phyloP scores from a whole-genome alignment of 2,888 invertebrate species.

The Lasioglossum malachurum region DNA sequence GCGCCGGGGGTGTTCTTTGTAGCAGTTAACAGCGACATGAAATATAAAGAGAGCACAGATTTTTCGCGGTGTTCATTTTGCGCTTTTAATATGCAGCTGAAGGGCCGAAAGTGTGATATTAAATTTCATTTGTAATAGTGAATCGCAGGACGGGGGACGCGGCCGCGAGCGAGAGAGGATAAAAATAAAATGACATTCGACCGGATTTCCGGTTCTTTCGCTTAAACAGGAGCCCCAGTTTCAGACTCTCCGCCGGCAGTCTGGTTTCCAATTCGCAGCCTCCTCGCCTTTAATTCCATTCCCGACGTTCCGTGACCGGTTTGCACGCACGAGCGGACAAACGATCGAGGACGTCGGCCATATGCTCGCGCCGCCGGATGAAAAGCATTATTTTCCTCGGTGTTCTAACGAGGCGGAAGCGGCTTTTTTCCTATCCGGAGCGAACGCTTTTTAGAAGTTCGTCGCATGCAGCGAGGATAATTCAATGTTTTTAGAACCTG shows the following conservation, averaged over 20 bases:
- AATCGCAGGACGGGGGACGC: neutral
- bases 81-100: constrained; percentile 4
- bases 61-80: neutral
- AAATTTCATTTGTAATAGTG: constrained; percentile 5
- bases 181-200: constrained; percentile 16
- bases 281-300: constrained; percentile 60
- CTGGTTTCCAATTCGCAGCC: constrained; percentile 13
- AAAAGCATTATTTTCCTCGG: constrained; percentile 59
- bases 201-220: constrained; percentile 12
- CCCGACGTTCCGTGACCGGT: constrained; percentile 22
- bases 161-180: neutral
- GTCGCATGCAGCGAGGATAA: constrained; percentile 28
- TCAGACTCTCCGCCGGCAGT: constrained; percentile 1
- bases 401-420: constrained; percentile 41
- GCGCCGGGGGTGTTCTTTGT: neutral
- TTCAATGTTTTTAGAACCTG: constrained; percentile 21
- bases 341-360: constrained; percentile 41
- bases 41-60: neutral
- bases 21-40: neutral
- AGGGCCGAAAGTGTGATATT: constrained; percentile 3
- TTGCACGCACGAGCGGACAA: constrained; percentile 60
- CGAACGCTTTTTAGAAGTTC: constrained; percentile 34
- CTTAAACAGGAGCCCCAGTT: constrained; percentile 10
- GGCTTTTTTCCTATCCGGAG: constrained; percentile 22
- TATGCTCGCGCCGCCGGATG: constrained; percentile 45